These are phyloP conservation scores for Gadus macrocephalus DNA, from an alignment of 2,113 vertebrate genomes.

Conservation along the genomic window DNA sequence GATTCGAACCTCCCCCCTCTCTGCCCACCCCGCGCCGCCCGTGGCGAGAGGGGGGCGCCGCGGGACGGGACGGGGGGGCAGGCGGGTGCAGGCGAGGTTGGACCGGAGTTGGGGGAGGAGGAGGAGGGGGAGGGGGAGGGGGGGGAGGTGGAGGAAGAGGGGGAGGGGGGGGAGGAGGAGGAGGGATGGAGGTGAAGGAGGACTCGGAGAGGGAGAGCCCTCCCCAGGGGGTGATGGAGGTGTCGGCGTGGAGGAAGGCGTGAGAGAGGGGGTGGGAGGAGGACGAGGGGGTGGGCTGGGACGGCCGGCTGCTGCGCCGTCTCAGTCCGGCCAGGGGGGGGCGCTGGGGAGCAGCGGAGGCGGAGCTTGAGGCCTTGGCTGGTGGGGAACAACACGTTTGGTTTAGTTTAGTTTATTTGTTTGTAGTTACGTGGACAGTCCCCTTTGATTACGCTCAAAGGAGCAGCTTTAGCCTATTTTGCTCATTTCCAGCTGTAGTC, in stretches of 20 bases:
- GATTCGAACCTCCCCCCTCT: no score
- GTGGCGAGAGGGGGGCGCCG: no score
- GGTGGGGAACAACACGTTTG: no score
- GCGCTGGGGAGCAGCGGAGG: not conserved
- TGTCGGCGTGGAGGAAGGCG: slow-evolving; percentile 34
- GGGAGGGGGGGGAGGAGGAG: slow-evolving; percentile 27
- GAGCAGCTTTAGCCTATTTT: no score
- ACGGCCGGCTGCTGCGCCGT: slow-evolving; percentile 23
- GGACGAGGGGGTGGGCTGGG: slow-evolving; percentile 15
- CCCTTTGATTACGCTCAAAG: no score
- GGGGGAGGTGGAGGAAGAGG: slow-evolving; percentile 15
- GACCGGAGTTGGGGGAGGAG: slow-evolving; percentile 16
- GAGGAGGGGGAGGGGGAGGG: slow-evolving; percentile 1
- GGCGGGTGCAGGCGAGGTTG: slow-evolving; percentile 9
- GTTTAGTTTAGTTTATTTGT: no score
- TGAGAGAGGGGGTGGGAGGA: slow-evolving; percentile 30
- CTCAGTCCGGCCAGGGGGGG: slow-evolving; percentile 24
- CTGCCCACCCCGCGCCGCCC: no score
- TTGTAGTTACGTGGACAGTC: no score
- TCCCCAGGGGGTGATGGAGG: slow-evolving; percentile 71
- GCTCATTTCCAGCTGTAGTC: no score
- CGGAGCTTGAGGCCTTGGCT: no score
- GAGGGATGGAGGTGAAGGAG: slow-evolving; percentile 61
- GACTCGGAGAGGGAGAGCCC: slow-evolving; percentile 64
- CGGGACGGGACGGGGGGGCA: not conserved